Base-by-base conservation (phyloP, 2,797 vertebrate genomes). In the Notolepis coatsorum region DNA sequence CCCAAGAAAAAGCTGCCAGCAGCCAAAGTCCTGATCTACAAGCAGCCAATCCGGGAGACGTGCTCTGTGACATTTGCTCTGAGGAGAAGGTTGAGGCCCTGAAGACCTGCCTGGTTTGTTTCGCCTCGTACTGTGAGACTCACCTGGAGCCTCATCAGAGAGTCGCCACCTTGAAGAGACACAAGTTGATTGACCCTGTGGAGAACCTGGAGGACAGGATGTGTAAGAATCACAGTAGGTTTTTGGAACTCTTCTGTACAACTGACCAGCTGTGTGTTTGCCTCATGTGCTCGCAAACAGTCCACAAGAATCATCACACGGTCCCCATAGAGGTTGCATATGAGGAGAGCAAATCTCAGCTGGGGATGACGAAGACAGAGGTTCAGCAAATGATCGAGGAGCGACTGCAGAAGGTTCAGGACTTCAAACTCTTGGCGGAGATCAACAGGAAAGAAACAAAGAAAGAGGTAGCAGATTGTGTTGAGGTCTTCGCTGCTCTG, bases 91-190 rank as follows among this genome's bases (percentile, higher is more conserved):
- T 3, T 20, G 59, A 48, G 3, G 74, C 74, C 0, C 37, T 70
- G 5, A 74, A 74, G 24, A 45, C 12, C 27, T 49, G 49, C 64
- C 66, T 71, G 58, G 38, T 65, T 2, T 71, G 67, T 25, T 66
- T 76, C 71, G 81, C 69, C 68, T 78, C 71, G 84, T 64, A 73
- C 23, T 67, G 74, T 69, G 68, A 75, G 9, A 65, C 27, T 58
- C 77, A 82, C 41, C 49, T 79, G 5, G 65, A 82, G 12, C 33
- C 33, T 37, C 33, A 37, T 13, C 33, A 4, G 7, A 78, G 68
- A 68, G 62, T 77, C 13, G 8, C 52, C 4, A 2, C 0, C 8
- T 12, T 76, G 3, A 64, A 28, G 23, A 43, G 52, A 35, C 75
- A 78, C 64, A 67, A 21, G 3, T 28, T 78, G 5, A 37, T 70